Percentiles rank a stretch among this genome's conserved stretches.
Conservation (phyloP, 2,113 vertebrate species). For the Laticauda laticaudata region DNA sequence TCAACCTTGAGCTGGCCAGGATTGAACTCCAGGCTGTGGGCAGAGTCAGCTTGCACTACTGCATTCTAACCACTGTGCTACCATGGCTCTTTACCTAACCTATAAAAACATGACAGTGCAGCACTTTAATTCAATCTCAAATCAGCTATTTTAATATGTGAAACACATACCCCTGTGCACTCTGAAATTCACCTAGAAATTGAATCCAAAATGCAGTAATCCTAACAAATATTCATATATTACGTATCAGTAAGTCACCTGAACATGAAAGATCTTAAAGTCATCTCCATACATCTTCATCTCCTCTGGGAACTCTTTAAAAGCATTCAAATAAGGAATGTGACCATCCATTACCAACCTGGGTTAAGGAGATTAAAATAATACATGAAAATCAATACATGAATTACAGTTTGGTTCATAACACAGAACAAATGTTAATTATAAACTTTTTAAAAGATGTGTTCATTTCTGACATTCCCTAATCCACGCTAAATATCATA, state of each 20-base stretch:
- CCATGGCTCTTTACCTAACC: not conserved
- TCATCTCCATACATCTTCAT: slow-evolving; percentile 74
- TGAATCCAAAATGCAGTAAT: not conserved
- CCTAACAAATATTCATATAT: not conserved
- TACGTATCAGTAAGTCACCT: slow-evolving; percentile 59
- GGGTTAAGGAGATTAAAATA: slow-evolving; percentile 17
- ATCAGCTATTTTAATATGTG: not conserved
- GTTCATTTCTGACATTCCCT: not conserved
- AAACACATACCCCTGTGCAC: not conserved
- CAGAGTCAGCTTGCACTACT: not conserved
- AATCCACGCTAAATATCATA: slow-evolving; percentile 8
- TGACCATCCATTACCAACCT: slow-evolving; percentile 75
- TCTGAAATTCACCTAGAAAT: not conserved
- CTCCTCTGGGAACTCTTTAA: slow-evolving; percentile 74
- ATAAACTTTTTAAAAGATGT: slow-evolving; percentile 31
- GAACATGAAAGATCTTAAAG: slow-evolving; percentile 71
- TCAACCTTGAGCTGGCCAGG: not conserved
- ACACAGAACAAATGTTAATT: not conserved
- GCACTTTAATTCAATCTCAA: not conserved
- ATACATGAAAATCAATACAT: slow-evolving; percentile 14
- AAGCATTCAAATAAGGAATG: slow-evolving; percentile 74
- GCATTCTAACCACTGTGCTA: not conserved
- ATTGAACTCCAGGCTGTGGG: not conserved
- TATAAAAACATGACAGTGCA: not conserved
- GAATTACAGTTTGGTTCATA: not conserved